Evolutionary conservation across 1,140 invertebrate species (phyloP).

Genomic region (Magallana ariakensis): DNA sequence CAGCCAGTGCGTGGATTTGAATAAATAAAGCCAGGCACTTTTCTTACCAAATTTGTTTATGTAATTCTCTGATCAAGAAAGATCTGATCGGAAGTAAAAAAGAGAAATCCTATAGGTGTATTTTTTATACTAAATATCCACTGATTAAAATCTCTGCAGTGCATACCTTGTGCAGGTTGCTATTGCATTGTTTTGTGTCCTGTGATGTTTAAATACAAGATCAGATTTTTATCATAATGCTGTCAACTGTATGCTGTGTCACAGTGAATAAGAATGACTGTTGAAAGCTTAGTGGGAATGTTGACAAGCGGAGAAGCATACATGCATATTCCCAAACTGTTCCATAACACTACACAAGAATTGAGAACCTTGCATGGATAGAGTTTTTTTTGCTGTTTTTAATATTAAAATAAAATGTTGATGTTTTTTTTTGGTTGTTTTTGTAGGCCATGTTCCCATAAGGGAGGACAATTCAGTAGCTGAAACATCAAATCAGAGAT

Average conservation of each 20-base stretch:
- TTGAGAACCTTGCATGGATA: too few relatives aligned
- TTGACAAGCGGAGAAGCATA: background rate
- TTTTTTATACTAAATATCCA: background rate
- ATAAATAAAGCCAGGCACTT: background rate
- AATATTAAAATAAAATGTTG: too few relatives aligned
- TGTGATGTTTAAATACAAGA: background rate
- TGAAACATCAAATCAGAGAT: background rate
- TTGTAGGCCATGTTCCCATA: constrained; percentile 13
- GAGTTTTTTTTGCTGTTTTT: too few relatives aligned
- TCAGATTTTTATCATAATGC: constrained; percentile 22
- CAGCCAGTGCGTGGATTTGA: background rate
- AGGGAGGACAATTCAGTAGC: background rate
- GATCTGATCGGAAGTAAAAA: background rate
- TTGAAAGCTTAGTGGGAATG: background rate
- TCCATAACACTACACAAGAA: too few relatives aligned
- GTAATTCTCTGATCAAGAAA: background rate
- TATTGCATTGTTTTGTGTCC: background rate
- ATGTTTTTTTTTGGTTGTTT: background rate
- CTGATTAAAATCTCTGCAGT: background rate
- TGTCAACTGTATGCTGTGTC: background rate
- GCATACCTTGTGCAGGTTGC: background rate
- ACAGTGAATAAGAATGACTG: background rate
- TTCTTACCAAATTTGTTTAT: too few relatives aligned
- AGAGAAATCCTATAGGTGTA: background rate
- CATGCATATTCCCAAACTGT: background rate